These are phyloP conservation scores for Malachius bipustulatus DNA, from an alignment of 2,888 invertebrate species.

Conservation along the genomic window DNA sequence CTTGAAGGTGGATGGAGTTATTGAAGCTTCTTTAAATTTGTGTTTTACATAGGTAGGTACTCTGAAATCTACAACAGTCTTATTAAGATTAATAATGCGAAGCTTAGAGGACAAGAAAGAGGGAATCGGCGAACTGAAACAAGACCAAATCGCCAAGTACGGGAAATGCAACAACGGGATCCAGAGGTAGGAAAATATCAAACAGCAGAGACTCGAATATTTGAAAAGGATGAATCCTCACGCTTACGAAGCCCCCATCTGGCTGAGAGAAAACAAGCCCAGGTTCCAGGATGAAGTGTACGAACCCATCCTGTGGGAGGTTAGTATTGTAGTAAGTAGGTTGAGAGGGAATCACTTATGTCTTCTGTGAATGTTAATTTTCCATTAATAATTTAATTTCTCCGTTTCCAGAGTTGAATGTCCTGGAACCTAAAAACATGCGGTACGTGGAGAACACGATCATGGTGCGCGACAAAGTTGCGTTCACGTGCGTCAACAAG, in stretches of 20 bases:
- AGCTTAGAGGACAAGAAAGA: conserved; percentile 38
- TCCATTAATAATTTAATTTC: conserved; percentile 22
- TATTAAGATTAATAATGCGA: too few relatives aligned
- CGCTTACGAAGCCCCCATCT: conserved; percentile 57
- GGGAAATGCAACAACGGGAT: conserved; percentile 36
- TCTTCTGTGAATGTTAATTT: too few relatives aligned
- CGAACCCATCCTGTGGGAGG: conserved; percentile 73
- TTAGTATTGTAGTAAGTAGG: conserved; percentile 24
- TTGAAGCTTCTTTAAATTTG: too few relatives aligned
- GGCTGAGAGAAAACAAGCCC: conserved; percentile 57
- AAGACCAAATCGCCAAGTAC: conserved; percentile 30
- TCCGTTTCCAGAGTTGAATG: conserved; percentile 44
- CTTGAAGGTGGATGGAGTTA: too few relatives aligned
- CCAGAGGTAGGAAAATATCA: conserved; percentile 39
- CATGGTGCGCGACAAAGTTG: conserved; percentile 56
- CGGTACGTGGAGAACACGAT: conserved; percentile 71
- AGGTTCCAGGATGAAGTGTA: conserved; percentile 56
- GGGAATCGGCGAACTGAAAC: conserved; percentile 35
- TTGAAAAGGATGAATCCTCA: conserved; percentile 42
- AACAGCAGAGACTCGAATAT: conserved; percentile 42
- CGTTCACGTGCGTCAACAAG: conserved; percentile 73
- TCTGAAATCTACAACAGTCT: too few relatives aligned
- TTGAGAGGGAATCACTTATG: too few relatives aligned
- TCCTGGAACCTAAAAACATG: conserved; percentile 50
- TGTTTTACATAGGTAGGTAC: too few relatives aligned